Evolutionary conservation across 2,113 vertebrate species (phyloP), one percentile per base, ranked within the genome.

Genomic region (Cyprinodon tularosa): DNA sequence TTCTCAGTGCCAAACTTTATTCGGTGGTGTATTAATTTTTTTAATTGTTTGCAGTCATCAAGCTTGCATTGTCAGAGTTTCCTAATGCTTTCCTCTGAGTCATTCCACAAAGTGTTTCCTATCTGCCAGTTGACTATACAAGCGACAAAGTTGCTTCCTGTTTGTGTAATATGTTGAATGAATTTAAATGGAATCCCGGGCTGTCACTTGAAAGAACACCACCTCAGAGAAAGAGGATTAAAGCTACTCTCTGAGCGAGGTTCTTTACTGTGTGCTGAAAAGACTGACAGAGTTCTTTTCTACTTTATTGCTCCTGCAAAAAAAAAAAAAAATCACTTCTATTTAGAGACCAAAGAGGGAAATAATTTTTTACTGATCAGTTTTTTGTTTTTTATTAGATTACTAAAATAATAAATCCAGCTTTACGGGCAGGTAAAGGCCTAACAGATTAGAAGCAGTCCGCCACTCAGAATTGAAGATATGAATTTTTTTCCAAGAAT

Each of bases 121-220:
- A 62, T 78, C 45, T 44, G 71, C 65, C 82, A n/a, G 68, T 68
- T 80, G 20, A 59, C 61, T 42, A 57, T 57, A 37, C 20, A 0
- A 3, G 62, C 39, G n/a, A 17, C 62, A 12, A 71, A 69, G 48
- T 48, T 29, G 57, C 74, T 60, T 38, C 17, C 40, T 65, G 66
- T 69, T 64, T 71, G 57, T 61, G 73, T 71, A 84, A 80, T 40
- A 75, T 64, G 66, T 63, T 45, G 39, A 66, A 80, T 53, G 42
- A 78, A 86, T 81, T 78, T 45, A 78, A 66, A 78, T 47, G 68
- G 44, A 84, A 74, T 80, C 36, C 62, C 17, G 38, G 80, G 66
- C 74, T 7, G 22, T 39, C 60, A 71, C 66, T 84, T 69, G 74
- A 84, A 79, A 72, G 72, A 78, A 11, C 69, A 66, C 68, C 71